Evolutionary conservation across 2,797 vertebrate genomes (phyloP).

Genomic region (Agapornis canus): DNA sequence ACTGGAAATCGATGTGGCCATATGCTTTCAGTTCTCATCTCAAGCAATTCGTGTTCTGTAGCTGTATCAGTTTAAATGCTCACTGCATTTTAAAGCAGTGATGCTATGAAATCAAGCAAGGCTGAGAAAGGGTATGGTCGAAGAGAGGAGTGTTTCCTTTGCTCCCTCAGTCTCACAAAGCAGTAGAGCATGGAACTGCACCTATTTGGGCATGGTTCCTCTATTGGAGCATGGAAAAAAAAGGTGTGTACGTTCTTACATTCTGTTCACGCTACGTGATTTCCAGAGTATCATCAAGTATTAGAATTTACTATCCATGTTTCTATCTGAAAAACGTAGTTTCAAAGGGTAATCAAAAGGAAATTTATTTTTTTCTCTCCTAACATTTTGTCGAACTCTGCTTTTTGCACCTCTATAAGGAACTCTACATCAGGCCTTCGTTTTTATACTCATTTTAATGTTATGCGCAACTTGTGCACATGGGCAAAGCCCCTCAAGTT

Average conservation of each 20-base stretch:
- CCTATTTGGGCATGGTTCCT: not conserved
- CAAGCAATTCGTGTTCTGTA: not conserved
- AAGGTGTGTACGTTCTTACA: accelerated
- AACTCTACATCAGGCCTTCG: not conserved
- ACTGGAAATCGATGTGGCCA: not conserved
- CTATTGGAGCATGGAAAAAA: not conserved
- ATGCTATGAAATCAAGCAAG: not conserved
- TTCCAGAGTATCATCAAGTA: not conserved
- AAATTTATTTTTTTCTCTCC: not conserved
- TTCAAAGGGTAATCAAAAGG: not conserved
- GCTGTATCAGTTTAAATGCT: not conserved
- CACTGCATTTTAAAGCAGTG: not conserved
- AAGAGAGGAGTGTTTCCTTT: not conserved
- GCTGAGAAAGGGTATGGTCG: not conserved
- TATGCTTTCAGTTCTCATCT: not conserved
- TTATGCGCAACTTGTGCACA: not conserved
- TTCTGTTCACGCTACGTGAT: not conserved
- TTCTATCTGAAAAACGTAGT: not conserved
- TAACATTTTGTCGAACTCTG: not conserved
- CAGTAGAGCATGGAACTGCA: not conserved
- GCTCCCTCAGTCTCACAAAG: not conserved
- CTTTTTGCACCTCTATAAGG: not conserved
- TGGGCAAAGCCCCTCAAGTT: accelerated
- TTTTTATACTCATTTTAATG: accelerated
- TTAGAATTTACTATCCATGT: not conserved